Evolutionary conservation across 2,888 invertebrate species (phyloP), one percentile per base, ranked within the genome.

Genomic region (Chloroclystis v-ata): DNA sequence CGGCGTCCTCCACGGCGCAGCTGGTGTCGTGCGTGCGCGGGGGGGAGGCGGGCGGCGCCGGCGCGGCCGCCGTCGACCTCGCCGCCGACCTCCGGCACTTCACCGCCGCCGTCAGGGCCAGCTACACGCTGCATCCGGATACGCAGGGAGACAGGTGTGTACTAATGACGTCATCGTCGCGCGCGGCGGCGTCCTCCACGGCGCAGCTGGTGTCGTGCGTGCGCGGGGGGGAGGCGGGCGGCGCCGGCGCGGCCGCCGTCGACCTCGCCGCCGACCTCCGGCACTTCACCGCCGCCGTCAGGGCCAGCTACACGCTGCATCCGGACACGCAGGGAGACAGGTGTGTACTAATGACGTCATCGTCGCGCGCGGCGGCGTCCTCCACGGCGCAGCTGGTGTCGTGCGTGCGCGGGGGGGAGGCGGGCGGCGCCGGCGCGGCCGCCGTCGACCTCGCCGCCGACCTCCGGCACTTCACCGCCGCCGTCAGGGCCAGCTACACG

Each of bases 1-100:
- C 4, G 24, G 4, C 4, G 6, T 6, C 6, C 6, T 24, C 4
- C 4, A 24, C 24, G 3, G 24, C 4, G 3, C 4, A 24, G 6
- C 24, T 98, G 46, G 89, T 97, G 42, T 95, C 96, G 10, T 95
- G 95, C 0, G 95, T 95, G 11, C 91, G 94, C 8, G 94, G 93
- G 75, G 93, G 93, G 3, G 95, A 96, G 74, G 91, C 94, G 49
- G 91, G 90, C 60, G 95, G 94, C 63, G 61, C 94, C 69, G 67
- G 94, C 0, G 92, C 93, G 54, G 95, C 95, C 1, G 95, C 95
- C 11, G 45, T 49, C 16, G 95, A 95, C 61, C 94, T 95, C 0
- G 95, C 96, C 0, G 89, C 92, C 56, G 91, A 93, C 4, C 82
- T 97, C 43, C 89, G 92, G 26, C 92, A 94, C 57, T 91, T 96